Base-by-base conservation (phyloP, 1,140 invertebrate species). In the Episyrphus balteatus region DNA sequence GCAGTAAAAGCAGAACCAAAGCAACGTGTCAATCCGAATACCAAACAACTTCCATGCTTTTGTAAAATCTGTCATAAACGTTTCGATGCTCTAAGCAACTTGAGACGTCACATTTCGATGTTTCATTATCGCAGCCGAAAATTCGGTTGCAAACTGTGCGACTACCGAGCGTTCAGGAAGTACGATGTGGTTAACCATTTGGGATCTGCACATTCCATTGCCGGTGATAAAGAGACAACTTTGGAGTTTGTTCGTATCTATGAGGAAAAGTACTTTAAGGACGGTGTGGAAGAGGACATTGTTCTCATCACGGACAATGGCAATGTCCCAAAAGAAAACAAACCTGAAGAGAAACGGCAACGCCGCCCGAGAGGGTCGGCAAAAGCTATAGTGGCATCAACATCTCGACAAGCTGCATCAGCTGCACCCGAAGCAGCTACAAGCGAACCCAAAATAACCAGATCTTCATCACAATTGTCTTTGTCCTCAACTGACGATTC, bases 121-220 rank as follows among this genome's bases (percentile, higher is more conserved):
- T 75, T 76, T 55, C 71, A 73, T 44, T 75, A 76, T 55, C 73
- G 75, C 57, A 56, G 59, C 1, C 62, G 73, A 33, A 68, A 73
- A 11, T 78, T 76, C 42, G 73, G 73, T 15, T 78, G 76, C 55
- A 76, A 74, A 58, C 51, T 77, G 6, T 78, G 76, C 51, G 73
- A 75, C 34, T 76, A 71, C 53, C 75, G 74, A 50, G 68, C 73
- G 49, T 77, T 73, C 43, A 57, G 69, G 13, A 74, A 72, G 46
- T 71, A 73, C 21, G 73, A 75, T 51, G 66, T 76, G 30, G 67
- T 75, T 8, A 74, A 74, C 53, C 76, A 78, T 50, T 62, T 77
- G 3, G 71, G 73, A 42, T 61, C 70, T 43, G 69, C 72, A 5
- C 75, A 77, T 53, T 56, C 59, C 14, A 56, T 66, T 13, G 55